Evolutionary conservation across 2,888 invertebrate species (phyloP).

Genomic region (Troides helena): DNA sequence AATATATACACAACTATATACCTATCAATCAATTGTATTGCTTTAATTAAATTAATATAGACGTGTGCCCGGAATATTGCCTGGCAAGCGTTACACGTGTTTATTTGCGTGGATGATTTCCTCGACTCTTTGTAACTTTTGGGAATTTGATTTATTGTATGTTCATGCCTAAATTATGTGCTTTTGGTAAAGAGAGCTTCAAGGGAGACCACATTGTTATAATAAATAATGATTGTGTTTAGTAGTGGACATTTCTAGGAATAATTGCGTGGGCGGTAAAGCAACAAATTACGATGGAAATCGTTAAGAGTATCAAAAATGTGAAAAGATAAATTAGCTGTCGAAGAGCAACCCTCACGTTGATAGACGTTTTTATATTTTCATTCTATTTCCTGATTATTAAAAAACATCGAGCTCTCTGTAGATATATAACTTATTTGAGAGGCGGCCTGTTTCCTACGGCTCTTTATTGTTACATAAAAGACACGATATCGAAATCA

Average conservation of each 20-base stretch:
- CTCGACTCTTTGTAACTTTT: neutral
- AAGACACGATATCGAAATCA: neutral
- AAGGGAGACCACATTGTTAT: too few species aligned
- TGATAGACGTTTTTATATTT: neutral
- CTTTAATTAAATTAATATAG: neutral
- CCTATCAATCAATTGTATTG: neutral
- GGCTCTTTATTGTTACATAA: neutral
- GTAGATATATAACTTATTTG: neutral
- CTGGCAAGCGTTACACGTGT: neutral
- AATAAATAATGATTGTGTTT: neutral
- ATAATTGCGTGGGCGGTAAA: neutral
- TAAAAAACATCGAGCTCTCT: neutral
- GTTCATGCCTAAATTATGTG: too few species aligned
- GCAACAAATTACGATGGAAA: neutral
- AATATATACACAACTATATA: neutral
- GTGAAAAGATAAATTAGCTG: neutral
- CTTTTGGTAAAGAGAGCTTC: too few species aligned
- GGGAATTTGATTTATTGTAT: too few species aligned
- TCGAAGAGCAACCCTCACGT: neutral
- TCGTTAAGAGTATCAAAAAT: neutral
- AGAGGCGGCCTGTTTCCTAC: neutral
- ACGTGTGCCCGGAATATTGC: neutral
- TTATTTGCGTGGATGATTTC: neutral
- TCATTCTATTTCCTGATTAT: neutral
- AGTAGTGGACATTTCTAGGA: neutral